These are phyloP conservation scores for Rhyzopertha dominica DNA, from an alignment of 1,140 invertebrate genomes.

Conservation along the genomic window DNA sequence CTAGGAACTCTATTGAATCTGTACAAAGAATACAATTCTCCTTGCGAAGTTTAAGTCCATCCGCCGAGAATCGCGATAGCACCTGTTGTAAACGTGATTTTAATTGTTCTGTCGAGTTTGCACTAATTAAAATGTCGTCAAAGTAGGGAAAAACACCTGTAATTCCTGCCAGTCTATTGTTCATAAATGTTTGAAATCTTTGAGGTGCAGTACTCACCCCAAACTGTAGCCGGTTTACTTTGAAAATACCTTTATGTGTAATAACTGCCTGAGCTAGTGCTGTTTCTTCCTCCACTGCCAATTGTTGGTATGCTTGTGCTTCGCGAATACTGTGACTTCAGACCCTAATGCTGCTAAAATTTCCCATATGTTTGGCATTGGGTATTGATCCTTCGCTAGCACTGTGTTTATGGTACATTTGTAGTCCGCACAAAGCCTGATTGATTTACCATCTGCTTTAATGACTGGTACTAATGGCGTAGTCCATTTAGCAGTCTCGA, in stretches of 20 bases:
- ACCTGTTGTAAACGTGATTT: slow-evolving; percentile 9
- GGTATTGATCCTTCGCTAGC: slow-evolving; percentile 25
- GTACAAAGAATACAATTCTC: slow-evolving; percentile 32
- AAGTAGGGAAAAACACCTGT: slow-evolving; percentile 32
- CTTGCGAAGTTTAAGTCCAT: slow-evolving; percentile 29
- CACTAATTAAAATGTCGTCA: slow-evolving; percentile 40
- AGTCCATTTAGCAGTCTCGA: slow-evolving; percentile 41
- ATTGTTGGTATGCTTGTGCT: slow-evolving; percentile 42
- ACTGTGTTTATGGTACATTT: slow-evolving; percentile 31
- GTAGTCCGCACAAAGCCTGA: slow-evolving; percentile 32
- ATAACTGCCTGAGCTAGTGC: slow-evolving; percentile 21
- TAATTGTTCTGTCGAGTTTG: slow-evolving; percentile 25
- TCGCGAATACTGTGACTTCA: slow-evolving; percentile 40
- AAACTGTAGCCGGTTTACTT: slow-evolving; percentile 48
- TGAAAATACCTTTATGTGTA: slow-evolving; percentile 25
- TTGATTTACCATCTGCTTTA: slow-evolving; percentile 44
- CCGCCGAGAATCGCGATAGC: slow-evolving; percentile 17
- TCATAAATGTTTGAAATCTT: slow-evolving; percentile 43
- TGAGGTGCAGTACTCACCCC: slow-evolving; percentile 46
- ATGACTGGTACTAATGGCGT: slow-evolving; percentile 48
- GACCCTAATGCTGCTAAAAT: slow-evolving; percentile 34
- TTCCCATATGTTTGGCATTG: slow-evolving; percentile 35
- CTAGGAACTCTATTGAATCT: slow-evolving; percentile 31
- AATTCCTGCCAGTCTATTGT: slow-evolving; percentile 34
- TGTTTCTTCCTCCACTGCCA: slow-evolving; percentile 32